These are phyloP conservation scores for Myotis yumanensis DNA, from an alignment of 2,113 vertebrate species.

Conservation along the genomic window DNA sequence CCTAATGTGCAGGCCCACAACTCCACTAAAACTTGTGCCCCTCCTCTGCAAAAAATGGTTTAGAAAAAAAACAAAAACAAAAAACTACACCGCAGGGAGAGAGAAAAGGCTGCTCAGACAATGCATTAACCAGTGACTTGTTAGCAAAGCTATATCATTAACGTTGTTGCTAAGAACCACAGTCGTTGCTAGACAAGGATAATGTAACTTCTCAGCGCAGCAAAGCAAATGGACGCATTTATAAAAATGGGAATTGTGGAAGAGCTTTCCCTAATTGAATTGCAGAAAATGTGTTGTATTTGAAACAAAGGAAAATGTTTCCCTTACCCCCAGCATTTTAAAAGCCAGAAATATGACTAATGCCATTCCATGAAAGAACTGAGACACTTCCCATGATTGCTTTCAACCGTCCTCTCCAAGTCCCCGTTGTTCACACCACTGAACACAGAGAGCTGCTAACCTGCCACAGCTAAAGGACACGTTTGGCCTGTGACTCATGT, in stretches of 20 bases:
- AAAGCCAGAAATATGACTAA: slow-evolving; percentile 35
- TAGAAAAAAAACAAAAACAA: neutral
- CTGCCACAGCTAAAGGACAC: neutral
- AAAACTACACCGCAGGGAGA: neutral
- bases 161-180: neutral
- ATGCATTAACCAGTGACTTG: neutral
- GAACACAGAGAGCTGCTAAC: neutral
- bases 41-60: neutral
- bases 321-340: slow-evolving; percentile 1
- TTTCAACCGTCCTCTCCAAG: neutral
- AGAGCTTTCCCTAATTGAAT: neutral
- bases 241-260: neutral
- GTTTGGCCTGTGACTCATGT: neutral
- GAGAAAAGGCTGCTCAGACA: neutral
- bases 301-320: slow-evolving; percentile 54
- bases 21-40: neutral
- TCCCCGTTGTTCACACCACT: neutral
- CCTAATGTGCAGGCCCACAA: neutral
- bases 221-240: slow-evolving; percentile 9
- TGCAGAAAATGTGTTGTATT: neutral
- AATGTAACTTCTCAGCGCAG: neutral
- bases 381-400: neutral
- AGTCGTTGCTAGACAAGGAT: slow-evolving; percentile 46
- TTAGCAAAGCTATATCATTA: slow-evolving; percentile 17
- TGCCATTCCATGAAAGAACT: neutral